Evolutionary conservation across 2,888 invertebrate species (phyloP).

Genomic region (Hirtodrosophila cameraria): DNA sequence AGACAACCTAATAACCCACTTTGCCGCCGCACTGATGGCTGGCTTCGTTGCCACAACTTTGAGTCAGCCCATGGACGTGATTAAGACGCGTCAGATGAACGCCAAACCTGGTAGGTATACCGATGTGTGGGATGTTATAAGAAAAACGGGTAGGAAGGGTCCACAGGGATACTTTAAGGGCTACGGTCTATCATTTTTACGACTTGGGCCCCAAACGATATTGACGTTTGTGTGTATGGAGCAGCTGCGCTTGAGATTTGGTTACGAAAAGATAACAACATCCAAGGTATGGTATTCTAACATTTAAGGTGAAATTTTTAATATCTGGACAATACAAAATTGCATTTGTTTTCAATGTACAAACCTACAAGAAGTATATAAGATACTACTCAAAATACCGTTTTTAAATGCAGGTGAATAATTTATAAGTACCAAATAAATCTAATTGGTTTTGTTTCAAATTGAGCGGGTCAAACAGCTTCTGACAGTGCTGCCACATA

Average conservation of each 20-base stretch:
- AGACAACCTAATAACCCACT: conserved; percentile 95
- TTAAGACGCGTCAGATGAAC: conserved; percentile 99
- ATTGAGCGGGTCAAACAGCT: too few species aligned
- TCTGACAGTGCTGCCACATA: too few species aligned
- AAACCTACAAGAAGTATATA: too few species aligned
- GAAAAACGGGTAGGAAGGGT: conserved; percentile 93
- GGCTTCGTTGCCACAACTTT: conserved; percentile 86
- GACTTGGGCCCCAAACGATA: conserved; percentile 98
- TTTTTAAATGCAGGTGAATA: too few species aligned
- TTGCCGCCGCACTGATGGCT: conserved; percentile 93
- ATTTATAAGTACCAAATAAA: too few species aligned
- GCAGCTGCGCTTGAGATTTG: conserved; percentile 94
- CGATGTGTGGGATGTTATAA: conserved; percentile 89
- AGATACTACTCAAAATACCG: too few species aligned
- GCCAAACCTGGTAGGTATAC: conserved; percentile 96
- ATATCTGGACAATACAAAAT: too few species aligned
- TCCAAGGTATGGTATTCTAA: too few species aligned
- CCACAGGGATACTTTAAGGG: conserved; percentile 98
- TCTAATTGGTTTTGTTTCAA: too few species aligned
- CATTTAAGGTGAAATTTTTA: too few species aligned
- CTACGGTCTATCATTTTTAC: conserved; percentile 97
- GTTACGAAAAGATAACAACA: conserved; percentile 83
- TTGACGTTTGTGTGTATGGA: conserved; percentile 98
- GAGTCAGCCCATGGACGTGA: conserved; percentile 98
- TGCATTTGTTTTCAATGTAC: too few species aligned